phyloP scores from a whole-genome alignment of 2,113 vertebrate species.

The Procavia capensis region DNA sequence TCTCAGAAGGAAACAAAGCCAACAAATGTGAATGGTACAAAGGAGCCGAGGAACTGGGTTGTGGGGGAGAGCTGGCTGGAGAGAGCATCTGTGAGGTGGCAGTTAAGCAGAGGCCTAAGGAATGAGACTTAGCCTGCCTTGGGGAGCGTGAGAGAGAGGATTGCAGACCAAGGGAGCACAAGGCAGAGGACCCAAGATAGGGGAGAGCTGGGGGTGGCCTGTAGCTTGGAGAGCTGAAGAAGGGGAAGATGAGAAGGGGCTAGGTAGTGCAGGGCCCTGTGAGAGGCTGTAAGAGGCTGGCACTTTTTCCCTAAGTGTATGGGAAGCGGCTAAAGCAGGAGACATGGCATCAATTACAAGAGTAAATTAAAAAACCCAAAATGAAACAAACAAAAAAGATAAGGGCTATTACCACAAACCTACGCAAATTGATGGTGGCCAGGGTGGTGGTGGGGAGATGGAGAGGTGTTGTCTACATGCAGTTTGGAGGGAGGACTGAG shows the following conservation, averaged over 20 bases:
- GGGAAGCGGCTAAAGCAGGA: neutral
- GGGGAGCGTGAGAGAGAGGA: neutral
- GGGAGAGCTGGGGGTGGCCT: neutral
- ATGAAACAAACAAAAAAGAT: neutral
- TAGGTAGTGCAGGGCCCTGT: neutral
- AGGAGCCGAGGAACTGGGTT: neutral
- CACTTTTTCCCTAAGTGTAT: neutral
- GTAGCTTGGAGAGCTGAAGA: neutral
- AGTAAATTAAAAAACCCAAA: neutral
- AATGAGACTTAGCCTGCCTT: neutral
- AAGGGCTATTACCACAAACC: neutral
- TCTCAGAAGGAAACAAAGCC: slow-evolving; percentile 17
- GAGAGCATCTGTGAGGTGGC: neutral
- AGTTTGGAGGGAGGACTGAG: neutral
- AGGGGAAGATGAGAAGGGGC: rapidly evolving
- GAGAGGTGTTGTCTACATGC: neutral
- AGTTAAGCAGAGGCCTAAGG: neutral
- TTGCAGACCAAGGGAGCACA: neutral
- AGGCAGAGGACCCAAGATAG: neutral
- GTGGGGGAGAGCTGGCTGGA: neutral
- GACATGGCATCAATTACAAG: neutral
- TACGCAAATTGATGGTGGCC: neutral
- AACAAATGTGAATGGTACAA: neutral
- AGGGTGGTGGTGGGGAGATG: neutral
- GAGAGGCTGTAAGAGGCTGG: neutral